These are phyloP conservation scores for Drosophila orosa DNA, from an alignment of 1,140 invertebrate genomes.

Conservation along the genomic window DNA sequence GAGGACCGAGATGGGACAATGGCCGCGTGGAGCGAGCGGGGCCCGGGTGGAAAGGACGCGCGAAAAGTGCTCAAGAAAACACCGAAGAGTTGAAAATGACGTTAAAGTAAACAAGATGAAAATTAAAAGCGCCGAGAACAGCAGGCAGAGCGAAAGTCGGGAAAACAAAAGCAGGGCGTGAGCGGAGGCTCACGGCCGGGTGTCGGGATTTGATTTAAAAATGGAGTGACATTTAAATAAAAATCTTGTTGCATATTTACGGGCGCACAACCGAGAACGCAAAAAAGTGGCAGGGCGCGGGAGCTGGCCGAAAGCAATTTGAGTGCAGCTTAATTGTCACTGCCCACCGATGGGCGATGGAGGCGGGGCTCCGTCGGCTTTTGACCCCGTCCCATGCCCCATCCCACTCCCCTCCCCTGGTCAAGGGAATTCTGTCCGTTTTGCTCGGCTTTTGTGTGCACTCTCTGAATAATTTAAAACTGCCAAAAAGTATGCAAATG, in stretches of 20 bases:
- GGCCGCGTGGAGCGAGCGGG: constrained; percentile 8
- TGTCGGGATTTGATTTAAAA: constrained; percentile 80
- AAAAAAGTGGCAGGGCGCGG: constrained; percentile 10
- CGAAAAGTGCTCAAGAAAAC: constrained; percentile 77
- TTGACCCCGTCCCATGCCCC: constrained; percentile 3
- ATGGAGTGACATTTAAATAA: constrained; percentile 83
- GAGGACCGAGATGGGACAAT: constrained; percentile 43
- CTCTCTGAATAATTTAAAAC: constrained; percentile 77
- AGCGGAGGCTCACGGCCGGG: constrained; percentile 35
- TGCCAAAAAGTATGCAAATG: constrained; percentile 79
- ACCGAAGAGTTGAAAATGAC: constrained; percentile 83
- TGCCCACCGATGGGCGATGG: constrained; percentile 11
- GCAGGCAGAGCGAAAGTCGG: constrained; percentile 18
- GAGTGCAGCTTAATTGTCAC: constrained; percentile 80
- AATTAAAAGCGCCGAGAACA: constrained; percentile 70
- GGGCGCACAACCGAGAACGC: constrained; percentile 21
- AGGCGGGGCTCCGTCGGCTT: constrained; percentile 4
- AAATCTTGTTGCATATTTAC: constrained; percentile 82
- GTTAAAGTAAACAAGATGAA: constrained; percentile 83
- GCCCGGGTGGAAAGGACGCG: constrained; percentile 61
- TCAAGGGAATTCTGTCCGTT: constrained; percentile 28
- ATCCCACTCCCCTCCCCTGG: constrained; percentile 2
- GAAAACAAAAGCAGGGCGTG: constrained; percentile 15
- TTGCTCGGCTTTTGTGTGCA: constrained; percentile 61
- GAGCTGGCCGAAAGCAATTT: constrained; percentile 62